Evolutionary conservation across 2,113 vertebrate genomes (phyloP).

Genomic region (Motacilla alba): DNA sequence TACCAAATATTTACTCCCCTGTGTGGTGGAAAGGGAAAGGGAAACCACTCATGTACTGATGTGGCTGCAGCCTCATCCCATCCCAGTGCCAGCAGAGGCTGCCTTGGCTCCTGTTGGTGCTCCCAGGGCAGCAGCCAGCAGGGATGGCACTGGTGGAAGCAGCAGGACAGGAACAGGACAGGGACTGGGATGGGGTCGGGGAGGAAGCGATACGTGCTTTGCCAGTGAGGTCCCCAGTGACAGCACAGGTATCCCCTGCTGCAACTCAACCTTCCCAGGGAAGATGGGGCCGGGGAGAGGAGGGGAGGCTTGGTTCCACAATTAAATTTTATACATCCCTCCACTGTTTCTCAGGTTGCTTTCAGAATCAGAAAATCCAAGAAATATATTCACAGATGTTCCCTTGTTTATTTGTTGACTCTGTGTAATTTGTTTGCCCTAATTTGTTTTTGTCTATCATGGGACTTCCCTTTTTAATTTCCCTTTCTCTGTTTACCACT

Average conservation of each 20-base stretch:
- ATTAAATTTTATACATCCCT: conserved; percentile 67
- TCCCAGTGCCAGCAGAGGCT: neutral
- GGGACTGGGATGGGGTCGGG: neutral
- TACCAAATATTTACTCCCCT: neutral
- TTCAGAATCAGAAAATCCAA: conserved; percentile 82
- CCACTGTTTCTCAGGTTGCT: conserved; percentile 77
- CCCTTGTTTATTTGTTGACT: conserved; percentile 99
- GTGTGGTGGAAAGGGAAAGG: neutral
- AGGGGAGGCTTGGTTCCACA: conserved; percentile 7
- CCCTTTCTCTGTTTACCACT: conserved; percentile 97
- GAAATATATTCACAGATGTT: conserved; percentile 98
- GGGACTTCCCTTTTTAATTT: conserved; percentile 99
- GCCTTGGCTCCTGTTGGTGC: rapidly evolving
- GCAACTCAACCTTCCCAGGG: neutral
- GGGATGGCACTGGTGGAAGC: neutral
- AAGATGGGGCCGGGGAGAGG: neutral
- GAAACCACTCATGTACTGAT: neutral
- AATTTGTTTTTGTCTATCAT: conserved; percentile 97
- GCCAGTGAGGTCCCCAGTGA: neutral
- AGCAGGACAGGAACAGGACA: neutral
- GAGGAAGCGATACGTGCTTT: neutral
- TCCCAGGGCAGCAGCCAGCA: rapidly evolving
- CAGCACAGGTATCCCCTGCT: neutral
- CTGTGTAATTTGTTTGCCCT: conserved; percentile 99
- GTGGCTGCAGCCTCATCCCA: neutral